Percentiles rank a stretch among this genome's conserved stretches.
These are phyloP conservation scores for Manis javanica DNA, from an alignment of 2,797 vertebrate species.

Conservation along the genomic window DNA sequence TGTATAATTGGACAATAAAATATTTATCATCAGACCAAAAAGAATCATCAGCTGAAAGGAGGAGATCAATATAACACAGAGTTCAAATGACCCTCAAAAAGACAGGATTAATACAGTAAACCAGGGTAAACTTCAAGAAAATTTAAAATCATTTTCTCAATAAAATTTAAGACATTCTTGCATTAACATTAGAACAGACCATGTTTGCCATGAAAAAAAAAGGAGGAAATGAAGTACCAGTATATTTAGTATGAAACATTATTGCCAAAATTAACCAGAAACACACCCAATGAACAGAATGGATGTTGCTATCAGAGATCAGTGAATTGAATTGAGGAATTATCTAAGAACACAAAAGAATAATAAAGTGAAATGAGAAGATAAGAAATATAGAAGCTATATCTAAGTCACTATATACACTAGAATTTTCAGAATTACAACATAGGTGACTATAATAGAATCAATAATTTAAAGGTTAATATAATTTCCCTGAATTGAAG, in stretches of 20 bases:
- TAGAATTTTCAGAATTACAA: neutral
- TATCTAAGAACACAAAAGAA: neutral
- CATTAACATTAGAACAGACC: constrained; percentile 10
- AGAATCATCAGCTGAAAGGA: neutral
- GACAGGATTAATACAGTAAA: neutral
- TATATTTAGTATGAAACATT: neutral
- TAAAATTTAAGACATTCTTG: neutral
- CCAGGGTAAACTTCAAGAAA: neutral
- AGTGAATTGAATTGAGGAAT: constrained; percentile 29
- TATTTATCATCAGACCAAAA: constrained; percentile 31
- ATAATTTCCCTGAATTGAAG: constrained; percentile 18
- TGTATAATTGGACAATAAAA: constrained; percentile 28
- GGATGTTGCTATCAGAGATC: neutral
- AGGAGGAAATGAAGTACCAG: neutral
- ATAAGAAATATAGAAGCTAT: neutral
- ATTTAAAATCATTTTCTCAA: constrained; percentile 34
- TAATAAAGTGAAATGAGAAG: neutral
- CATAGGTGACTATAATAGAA: neutral
- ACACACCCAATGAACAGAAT: neutral
- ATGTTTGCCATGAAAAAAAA: neutral
- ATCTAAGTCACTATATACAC: neutral
- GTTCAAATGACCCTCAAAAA: neutral
- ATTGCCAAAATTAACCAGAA: constrained; percentile 31
- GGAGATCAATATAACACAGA: neutral
- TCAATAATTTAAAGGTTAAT: constrained; percentile 14